Evolutionary conservation across 2,113 vertebrate species (phyloP).

Genomic region (Pedionomus torquatus): DNA sequence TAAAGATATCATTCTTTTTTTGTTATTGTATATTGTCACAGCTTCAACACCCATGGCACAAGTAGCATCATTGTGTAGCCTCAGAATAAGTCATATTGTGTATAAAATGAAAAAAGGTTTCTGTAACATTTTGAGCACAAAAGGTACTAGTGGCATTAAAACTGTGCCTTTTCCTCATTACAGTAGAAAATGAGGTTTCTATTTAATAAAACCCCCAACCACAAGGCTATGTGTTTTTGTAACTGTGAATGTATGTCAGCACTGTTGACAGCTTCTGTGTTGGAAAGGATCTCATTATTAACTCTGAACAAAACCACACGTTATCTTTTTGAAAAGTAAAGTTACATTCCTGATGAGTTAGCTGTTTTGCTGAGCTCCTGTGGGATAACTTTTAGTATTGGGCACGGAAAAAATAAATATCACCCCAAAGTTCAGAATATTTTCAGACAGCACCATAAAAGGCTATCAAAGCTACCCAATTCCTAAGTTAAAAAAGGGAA

Average conservation of each 20-base stretch:
- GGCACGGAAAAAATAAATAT: constrained; percentile 39
- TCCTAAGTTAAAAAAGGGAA: constrained; percentile 48
- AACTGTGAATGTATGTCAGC: neutral
- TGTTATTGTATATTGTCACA: neutral
- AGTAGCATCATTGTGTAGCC: neutral
- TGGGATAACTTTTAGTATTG: constrained; percentile 50
- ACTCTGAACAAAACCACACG: constrained; percentile 44
- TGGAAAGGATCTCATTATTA: constrained; percentile 56
- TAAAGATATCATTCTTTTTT: neutral
- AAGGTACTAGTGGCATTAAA: constrained; percentile 16
- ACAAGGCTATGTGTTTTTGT: constrained; percentile 27
- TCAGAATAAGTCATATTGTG: neutral
- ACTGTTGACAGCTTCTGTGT: constrained; percentile 41
- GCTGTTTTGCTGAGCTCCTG: constrained; percentile 9
- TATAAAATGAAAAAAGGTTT: neutral
- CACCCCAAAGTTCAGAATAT: constrained; percentile 56
- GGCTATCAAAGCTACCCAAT: constrained; percentile 35
- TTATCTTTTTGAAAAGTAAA: constrained; percentile 19
- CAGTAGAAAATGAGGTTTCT: constrained; percentile 36
- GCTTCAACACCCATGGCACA: neutral
- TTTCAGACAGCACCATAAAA: constrained; percentile 69
- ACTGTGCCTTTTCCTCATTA: neutral
- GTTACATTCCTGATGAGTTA: constrained; percentile 17
- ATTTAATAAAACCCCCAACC: constrained; percentile 19
- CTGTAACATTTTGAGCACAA: constrained; percentile 13